A percentile compares a stretch with the other conserved stretches of the same genome.
Evolutionary conservation across 2,113 vertebrate species (phyloP).

Genomic region (Poeciliopsis turrubarensis): DNA sequence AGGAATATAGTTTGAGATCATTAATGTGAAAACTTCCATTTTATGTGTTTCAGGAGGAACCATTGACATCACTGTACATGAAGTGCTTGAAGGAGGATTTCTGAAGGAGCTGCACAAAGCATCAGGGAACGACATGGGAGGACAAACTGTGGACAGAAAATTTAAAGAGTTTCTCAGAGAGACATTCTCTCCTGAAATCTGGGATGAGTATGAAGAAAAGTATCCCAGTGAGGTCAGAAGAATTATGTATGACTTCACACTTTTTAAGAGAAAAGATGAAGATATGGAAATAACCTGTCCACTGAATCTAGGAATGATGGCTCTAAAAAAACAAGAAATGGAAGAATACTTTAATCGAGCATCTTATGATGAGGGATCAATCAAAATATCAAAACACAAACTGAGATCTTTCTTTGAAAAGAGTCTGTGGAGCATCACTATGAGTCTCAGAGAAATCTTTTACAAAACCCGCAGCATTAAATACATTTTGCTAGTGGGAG

Average conservation of each 20-base stretch:
- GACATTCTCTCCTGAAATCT: constrained; percentile 38
- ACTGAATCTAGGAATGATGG: constrained; percentile 4
- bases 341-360: constrained; percentile 8
- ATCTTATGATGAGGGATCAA: constrained; percentile 9
- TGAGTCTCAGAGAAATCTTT: constrained; percentile 25
- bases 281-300: constrained; percentile 3
- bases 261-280: constrained; percentile 6
- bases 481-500: constrained; percentile 48
- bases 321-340: neutral
- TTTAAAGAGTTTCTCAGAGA: constrained; percentile 12
- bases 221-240: constrained; percentile 30
- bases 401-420: constrained; percentile 34
- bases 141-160: neutral
- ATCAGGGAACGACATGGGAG: neutral
- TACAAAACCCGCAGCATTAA: constrained; percentile 4
- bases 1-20: too few species aligned
- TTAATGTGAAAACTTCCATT: too few species aligned
- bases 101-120: neutral
- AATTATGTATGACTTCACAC: constrained; percentile 29
- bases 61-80: neutral
- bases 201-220: constrained; percentile 28
- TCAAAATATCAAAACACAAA: constrained; percentile 17
- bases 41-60: neutral
- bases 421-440: constrained; percentile 20
- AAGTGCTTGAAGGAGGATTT: neutral